Conservation (phyloP, 2,113 vertebrate genomes). For the Grammomys surdaster region DNA sequence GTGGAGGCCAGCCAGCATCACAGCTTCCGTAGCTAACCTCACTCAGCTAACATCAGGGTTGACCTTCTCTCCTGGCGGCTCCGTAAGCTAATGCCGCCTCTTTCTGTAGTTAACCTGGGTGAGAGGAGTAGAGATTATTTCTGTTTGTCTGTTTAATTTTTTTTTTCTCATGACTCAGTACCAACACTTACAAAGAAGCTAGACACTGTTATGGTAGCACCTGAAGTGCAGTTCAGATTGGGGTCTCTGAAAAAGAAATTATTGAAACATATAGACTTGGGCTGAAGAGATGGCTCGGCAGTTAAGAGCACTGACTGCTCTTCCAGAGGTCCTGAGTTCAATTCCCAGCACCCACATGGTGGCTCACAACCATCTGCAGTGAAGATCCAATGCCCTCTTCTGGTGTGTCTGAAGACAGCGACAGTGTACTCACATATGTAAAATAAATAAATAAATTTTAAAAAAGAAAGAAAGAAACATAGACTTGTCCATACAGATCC, state of each 20-base stretch:
- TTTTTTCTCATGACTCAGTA: not conserved
- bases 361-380: too few species aligned
- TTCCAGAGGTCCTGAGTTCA: too few species aligned
- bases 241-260: not conserved
- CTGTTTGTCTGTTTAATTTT: not conserved
- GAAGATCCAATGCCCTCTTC: too few species aligned
- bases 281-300: too few species aligned
- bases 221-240: not conserved
- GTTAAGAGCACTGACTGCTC: too few species aligned
- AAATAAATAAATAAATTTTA: too few species aligned
- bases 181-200: not conserved
- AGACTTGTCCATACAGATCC: not conserved
- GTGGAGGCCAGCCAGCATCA: rapidly evolving
- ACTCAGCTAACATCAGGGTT: not conserved
- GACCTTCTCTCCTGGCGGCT: not conserved
- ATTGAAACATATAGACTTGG: not conserved
- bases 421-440: too few species aligned
- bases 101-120: not conserved
- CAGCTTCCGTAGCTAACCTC: not conserved
- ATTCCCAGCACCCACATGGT: too few species aligned
- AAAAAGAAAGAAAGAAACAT: not conserved
- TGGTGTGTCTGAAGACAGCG: too few species aligned
- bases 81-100: not conserved
- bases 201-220: not conserved
- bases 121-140: not conserved